Conservation (phyloP, 2,888 invertebrate genomes). For the Cheilosia variabilis region DNA sequence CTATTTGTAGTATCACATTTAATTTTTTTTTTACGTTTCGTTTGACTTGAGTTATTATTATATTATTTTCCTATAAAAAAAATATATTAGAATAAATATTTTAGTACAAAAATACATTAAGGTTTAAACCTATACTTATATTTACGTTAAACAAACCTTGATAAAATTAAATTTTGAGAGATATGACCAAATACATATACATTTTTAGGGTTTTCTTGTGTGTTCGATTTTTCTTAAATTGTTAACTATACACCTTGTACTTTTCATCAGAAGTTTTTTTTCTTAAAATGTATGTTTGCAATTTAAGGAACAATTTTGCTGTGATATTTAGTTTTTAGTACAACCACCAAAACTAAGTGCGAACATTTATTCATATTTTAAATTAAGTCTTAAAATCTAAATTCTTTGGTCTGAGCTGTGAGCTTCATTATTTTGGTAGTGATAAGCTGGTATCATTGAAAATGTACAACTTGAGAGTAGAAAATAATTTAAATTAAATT, state of each 20-base stretch:
- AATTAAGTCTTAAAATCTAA: conserved; percentile 30
- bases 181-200: conserved; percentile 14
- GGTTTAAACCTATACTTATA: conserved; percentile 4
- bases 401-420: conserved; percentile 71
- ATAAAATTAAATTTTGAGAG: conserved; percentile 37
- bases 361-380: not conserved
- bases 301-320: conserved; percentile 67
- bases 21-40: conserved; percentile 53
- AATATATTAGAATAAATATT: conserved; percentile 42
- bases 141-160: conserved; percentile 13
- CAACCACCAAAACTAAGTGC: conserved; percentile 41
- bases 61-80: conserved; percentile 38
- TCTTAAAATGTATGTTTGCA: conserved; percentile 2
- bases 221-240: conserved; percentile 35
- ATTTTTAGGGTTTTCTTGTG: conserved; percentile 3
- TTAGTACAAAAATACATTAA: conserved; percentile 46
- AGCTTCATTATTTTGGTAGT: conserved; percentile 54
- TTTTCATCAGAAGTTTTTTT: conserved; percentile 54
- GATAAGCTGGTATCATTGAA: conserved; percentile 54
- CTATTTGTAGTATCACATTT: conserved; percentile 68
- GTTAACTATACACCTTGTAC: conserved; percentile 73
- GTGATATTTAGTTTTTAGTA: conserved; percentile 56
- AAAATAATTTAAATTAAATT: conserved; percentile 29
- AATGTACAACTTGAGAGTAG: conserved; percentile 21
- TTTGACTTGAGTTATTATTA: conserved; percentile 38